Conservation (phyloP, 2,888 invertebrate species). For the Tyria jacobaeae region DNA sequence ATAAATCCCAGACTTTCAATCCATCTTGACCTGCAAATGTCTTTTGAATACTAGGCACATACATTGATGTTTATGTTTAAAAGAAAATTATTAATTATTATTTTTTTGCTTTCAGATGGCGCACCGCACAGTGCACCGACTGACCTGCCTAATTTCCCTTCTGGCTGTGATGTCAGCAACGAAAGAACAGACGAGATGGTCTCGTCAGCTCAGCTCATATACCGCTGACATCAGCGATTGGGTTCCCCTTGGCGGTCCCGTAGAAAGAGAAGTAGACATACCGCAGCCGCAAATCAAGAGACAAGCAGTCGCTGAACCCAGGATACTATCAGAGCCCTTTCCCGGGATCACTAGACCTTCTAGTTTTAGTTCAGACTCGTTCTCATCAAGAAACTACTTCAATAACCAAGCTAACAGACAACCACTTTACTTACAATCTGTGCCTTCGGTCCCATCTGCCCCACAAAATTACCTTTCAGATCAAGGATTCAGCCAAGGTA, state of each 20-base stretch:
- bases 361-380: constrained; percentile 68
- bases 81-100: constrained; percentile 1
- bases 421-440: constrained; percentile 72
- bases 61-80: background rate
- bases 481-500: constrained; percentile 77
- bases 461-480: constrained; percentile 79
- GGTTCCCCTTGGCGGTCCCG: constrained; percentile 75
- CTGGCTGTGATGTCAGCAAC: constrained; percentile 61
- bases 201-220: constrained; percentile 81
- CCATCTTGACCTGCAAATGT: constrained; percentile 28
- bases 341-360: constrained; percentile 66
- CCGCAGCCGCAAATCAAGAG: constrained; percentile 67
- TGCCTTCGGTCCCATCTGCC: constrained; percentile 75
- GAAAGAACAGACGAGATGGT: constrained; percentile 76
- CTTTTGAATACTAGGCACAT: constrained; percentile 11
- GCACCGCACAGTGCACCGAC: constrained; percentile 62
- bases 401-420: constrained; percentile 72
- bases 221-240: constrained; percentile 81
- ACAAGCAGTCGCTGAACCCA: constrained; percentile 80
- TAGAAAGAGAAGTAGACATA: constrained; percentile 59
- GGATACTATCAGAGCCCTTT: constrained; percentile 78
- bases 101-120: constrained; percentile 72
- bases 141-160: constrained; percentile 64
- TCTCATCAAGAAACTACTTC: constrained; percentile 70
- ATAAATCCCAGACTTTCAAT: constrained; percentile 32